Percentiles rank a stretch among this genome's conserved stretches.
Evolutionary conservation across 2,888 invertebrate species (phyloP).

Genomic region (Lochmaea capreae): DNA sequence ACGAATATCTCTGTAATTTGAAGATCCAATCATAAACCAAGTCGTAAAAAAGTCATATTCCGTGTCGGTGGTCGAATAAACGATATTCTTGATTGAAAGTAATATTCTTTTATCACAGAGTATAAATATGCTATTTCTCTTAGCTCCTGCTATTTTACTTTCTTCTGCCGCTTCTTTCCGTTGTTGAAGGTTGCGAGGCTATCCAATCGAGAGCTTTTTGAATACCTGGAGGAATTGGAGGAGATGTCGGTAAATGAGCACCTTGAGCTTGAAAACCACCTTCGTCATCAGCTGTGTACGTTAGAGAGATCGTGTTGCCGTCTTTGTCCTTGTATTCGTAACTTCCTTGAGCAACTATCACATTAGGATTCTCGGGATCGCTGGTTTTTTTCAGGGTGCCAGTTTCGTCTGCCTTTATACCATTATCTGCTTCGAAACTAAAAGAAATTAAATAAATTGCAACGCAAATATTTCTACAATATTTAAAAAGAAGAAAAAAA

Average conservation of each 20-base stretch:
- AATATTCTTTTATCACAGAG: slow-evolving; percentile 16
- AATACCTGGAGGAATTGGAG: slow-evolving; percentile 81
- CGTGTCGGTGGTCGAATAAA: slow-evolving; percentile 10
- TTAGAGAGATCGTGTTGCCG: slow-evolving; percentile 76
- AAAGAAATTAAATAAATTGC: slow-evolving; percentile 37
- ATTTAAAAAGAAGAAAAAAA: too few species aligned
- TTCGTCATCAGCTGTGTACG: slow-evolving; percentile 79
- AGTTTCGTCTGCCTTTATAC: slow-evolving; percentile 83
- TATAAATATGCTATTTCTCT: not conserved
- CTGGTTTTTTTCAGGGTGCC: slow-evolving; percentile 81
- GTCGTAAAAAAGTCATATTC: slow-evolving; percentile 19
- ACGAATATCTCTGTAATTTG: not conserved
- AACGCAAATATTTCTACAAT: not conserved
- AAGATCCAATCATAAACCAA: slow-evolving; percentile 21
- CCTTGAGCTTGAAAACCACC: slow-evolving; percentile 73
- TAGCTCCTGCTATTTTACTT: slow-evolving; percentile 38
- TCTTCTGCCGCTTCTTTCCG: slow-evolving; percentile 55
- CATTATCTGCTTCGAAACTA: slow-evolving; percentile 85
- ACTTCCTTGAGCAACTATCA: slow-evolving; percentile 75
- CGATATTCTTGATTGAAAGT: not conserved
- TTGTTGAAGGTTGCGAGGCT: slow-evolving; percentile 72
- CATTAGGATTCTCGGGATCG: slow-evolving; percentile 75
- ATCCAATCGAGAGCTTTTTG: slow-evolving; percentile 80
- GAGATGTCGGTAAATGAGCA: slow-evolving; percentile 80
- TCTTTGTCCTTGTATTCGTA: slow-evolving; percentile 78